Evolutionary conservation across 2,888 invertebrate species (phyloP).

Genomic region (Callimorpha dominula): DNA sequence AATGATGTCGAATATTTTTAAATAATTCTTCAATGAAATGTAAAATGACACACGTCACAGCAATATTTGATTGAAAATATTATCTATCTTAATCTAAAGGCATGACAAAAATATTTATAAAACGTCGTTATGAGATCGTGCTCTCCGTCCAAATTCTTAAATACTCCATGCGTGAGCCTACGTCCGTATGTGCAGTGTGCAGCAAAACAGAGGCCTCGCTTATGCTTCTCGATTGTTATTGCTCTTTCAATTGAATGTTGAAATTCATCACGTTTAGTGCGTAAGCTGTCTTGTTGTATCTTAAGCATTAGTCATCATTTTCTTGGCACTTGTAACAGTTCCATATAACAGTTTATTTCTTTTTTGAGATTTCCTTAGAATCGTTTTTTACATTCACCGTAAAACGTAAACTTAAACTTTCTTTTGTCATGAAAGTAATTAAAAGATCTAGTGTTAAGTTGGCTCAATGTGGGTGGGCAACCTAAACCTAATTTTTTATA

Average conservation of each 20-base stretch:
- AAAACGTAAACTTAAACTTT: neutral
- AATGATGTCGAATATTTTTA: too few relatives aligned
- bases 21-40: too few relatives aligned
- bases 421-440: neutral
- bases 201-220: slow-evolving; percentile 10
- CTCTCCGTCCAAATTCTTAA: neutral
- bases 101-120: too few relatives aligned
- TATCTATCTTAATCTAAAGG: too few relatives aligned
- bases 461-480: too few relatives aligned
- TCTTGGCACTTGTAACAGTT: slow-evolving; percentile 21
- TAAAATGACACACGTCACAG: too few relatives aligned
- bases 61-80: too few relatives aligned
- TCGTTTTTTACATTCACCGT: neutral
- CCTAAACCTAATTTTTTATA: too few relatives aligned
- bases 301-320: slow-evolving; percentile 17
- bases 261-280: slow-evolving; percentile 36
- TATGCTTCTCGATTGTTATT: slow-evolving; percentile 34
- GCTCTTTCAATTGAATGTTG: slow-evolving; percentile 30
- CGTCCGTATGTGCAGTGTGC: slow-evolving; percentile 1
- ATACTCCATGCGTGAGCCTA: slow-evolving; percentile 8
- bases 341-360: slow-evolving; percentile 28
- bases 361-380: slow-evolving; percentile 7
- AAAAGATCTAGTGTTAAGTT: too few relatives aligned
- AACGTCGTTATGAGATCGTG: slow-evolving; percentile 6
- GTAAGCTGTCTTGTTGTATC: slow-evolving; percentile 3